Base-by-base conservation (phyloP, 2,797 vertebrate genomes). In the Pseudochirops corinnae region DNA sequence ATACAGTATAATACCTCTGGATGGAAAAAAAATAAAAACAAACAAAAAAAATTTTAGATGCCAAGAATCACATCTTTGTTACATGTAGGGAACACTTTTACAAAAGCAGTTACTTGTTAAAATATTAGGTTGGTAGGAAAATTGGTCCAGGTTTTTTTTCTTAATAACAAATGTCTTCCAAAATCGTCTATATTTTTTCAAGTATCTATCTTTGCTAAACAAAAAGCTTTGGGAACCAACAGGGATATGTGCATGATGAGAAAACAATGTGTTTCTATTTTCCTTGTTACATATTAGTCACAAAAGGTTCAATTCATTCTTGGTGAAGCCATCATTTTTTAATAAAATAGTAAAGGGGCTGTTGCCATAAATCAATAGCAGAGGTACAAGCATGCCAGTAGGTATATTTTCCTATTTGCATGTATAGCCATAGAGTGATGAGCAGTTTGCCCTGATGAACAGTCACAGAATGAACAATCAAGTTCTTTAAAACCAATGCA, bases 401-500 rank as follows among this genome's bases (percentile, higher is more conserved):
- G 50, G 92, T 14, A 50, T 55, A 55, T 6, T 91, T 93, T 95
- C 56, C 53, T 91, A 55, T 29, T 87, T 50, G 91, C 1, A 90
- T 11, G 4, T 87, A 87, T 6, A 92, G 26, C 9, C 26, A 82
- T 14, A 67, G 46, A 58, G 26, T 39, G 87, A 60, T 39, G 28
- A 12, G 29, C 26, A 55, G 46, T 91, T 52, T 90, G 93, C 87
- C 18, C 14, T 50, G 52, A 58, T 56, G 13, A 92, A 93, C 50
- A 67, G 26, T 26, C 92, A 56, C 57, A 91, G 90, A 39, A 11
- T 39, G 46, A 93, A 50, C 46, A 16, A 93, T 82, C 90, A 92
- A 92, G 58, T 56, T n/a, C 6, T 94, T 95, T 55, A 93, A 46
- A 93, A 96, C 91, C 33, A 93, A 91, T 55, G 92, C 62, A 55